Conservation (phyloP, 2,113 vertebrate species). For the Lepus timidus region DNA sequence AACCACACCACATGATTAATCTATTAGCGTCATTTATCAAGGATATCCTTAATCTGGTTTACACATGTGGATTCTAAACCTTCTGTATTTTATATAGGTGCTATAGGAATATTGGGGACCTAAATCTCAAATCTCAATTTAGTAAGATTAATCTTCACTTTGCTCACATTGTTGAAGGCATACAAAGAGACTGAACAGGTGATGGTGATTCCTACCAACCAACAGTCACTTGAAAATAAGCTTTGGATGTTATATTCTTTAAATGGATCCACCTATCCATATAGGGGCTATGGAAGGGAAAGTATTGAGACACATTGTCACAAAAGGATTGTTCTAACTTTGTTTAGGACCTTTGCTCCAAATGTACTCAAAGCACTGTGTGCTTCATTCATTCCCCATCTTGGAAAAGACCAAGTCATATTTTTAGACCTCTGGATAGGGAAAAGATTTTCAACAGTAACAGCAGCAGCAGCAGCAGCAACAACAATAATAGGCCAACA, state of each 20-base stretch:
- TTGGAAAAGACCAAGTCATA: neutral
- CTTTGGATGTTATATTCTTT: neutral
- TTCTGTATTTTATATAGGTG: neutral
- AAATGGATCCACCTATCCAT: neutral
- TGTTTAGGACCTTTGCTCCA: neutral
- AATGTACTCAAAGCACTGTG: neutral
- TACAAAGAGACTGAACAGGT: neutral
- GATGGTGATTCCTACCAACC: neutral
- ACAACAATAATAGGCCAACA: neutral
- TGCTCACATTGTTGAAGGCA: neutral
- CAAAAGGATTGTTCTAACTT: neutral
- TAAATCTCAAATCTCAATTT: neutral
- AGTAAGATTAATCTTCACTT: constrained; percentile 1
- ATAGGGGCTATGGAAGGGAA: neutral
- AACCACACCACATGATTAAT: neutral
- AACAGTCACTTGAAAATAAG: neutral
- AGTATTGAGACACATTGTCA: neutral
- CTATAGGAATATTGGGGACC: neutral
- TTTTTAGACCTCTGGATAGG: constrained; percentile 7
- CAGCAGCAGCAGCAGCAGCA: neutral
- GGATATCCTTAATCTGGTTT: neutral
- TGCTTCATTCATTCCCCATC: neutral
- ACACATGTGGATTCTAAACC: neutral
- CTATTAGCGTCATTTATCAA: neutral
- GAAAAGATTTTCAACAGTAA: constrained; percentile 7